These are phyloP conservation scores for Cydia splendana DNA, from an alignment of 1,140 invertebrate genomes.

Conservation along the genomic window DNA sequence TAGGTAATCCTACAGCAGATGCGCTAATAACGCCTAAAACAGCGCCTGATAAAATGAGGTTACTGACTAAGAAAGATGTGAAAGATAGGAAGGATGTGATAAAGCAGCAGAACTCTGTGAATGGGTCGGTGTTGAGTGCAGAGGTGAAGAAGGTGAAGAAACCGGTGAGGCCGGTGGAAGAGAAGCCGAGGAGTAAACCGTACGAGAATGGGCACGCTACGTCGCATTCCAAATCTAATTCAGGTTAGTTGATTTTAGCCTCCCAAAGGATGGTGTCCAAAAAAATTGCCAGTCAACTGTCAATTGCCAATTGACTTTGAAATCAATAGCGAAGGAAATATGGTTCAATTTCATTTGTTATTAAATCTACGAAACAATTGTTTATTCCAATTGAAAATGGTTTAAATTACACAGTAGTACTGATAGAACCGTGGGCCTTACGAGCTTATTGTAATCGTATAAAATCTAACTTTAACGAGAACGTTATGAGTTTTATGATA, in stretches of 20 bases:
- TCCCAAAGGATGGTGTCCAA: no score
- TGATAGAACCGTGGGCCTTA: no score
- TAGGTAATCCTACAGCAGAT: slow-evolving; percentile 66
- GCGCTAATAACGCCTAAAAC: slow-evolving; percentile 63
- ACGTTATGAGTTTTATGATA: no score
- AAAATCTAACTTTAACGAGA: no score
- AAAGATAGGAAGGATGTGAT: slow-evolving; percentile 76
- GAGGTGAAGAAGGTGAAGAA: slow-evolving; percentile 68
- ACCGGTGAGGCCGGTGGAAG: slow-evolving; percentile 52
- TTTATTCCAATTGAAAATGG: no score
- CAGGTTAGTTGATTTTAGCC: slow-evolving; percentile 40
- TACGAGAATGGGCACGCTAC: slow-evolving; percentile 59
- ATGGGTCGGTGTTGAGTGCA: slow-evolving; percentile 51
- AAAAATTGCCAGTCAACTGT: no score
- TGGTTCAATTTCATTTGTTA: no score
- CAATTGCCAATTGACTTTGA: no score
- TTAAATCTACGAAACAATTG: no score
- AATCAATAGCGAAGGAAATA: no score
- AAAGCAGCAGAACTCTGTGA: slow-evolving; percentile 66
- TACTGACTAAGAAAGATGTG: slow-evolving; percentile 74
- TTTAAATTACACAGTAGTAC: no score
- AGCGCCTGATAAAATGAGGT: slow-evolving; percentile 70
- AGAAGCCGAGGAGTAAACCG: slow-evolving; percentile 17
- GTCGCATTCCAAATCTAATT: slow-evolving; percentile 53
- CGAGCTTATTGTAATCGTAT: no score